phyloP scores from a whole-genome alignment of 1,140 invertebrate genomes.

The Laupala kohalensis region DNA sequence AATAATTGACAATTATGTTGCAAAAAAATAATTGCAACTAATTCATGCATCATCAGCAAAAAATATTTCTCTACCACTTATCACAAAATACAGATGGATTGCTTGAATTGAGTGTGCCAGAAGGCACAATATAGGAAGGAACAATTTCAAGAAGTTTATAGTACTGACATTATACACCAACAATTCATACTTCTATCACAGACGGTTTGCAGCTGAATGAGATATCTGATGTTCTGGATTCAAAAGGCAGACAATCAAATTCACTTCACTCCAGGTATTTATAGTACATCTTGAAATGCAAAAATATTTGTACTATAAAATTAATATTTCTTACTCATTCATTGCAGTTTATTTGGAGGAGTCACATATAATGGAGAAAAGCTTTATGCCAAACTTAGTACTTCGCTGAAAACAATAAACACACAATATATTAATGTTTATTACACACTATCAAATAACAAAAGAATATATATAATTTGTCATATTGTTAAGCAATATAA shows the following conservation, averaged over 20 bases:
- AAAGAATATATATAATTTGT: constrained; percentile 2
- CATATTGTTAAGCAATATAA: not conserved
- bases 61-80: not conserved
- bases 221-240: not conserved
- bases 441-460: not conserved
- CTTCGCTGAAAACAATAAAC: not conserved
- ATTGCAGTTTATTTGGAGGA: not conserved
- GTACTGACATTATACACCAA: not conserved
- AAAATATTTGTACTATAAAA: not conserved
- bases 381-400: not conserved
- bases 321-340: not conserved
- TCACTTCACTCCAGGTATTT: not conserved
- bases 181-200: not conserved
- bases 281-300: not conserved
- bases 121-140: not conserved
- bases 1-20: not conserved
- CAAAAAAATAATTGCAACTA: not conserved
- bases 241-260: not conserved
- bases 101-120: not conserved
- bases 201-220: not conserved
- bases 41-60: not conserved
- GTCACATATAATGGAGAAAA: not conserved
- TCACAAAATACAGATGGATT: not conserved
- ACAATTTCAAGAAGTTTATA: not conserved
- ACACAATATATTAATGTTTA: not conserved